Base-by-base conservation (phyloP, 2,888 invertebrate species). In the Dryobota labecula region DNA sequence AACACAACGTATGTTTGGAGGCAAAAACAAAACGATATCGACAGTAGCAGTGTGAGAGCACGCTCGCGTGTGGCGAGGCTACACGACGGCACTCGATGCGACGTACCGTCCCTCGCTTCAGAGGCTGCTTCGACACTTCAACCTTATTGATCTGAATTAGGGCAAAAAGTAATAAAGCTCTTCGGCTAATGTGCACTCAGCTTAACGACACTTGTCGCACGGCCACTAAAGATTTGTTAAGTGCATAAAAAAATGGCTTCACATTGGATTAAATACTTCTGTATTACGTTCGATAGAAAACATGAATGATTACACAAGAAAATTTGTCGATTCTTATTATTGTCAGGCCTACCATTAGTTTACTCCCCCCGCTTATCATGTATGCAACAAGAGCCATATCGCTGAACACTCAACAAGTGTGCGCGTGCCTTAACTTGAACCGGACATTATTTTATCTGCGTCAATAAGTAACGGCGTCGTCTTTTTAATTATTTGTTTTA, bases 11-110 rank as follows among this genome's bases (percentile, higher is more conserved):
- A 80, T 88, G 89, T 89, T 89, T 87, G 87, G 85, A 88, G 80
- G 86, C 85, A 90, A 90, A 88, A 93, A 90, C 89, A 92, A 91
- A 92, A 91, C 88, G 89, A 89, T 88, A 85, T 86, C 82, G 88
- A 88, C 91, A 87, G 92, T 91, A 93, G 93, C 92, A 72, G 88
- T 86, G 84, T 76, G 84, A 83, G 86, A 86, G 83, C 84, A 86
- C 78, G 87, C 82, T 87, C 87, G 88, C 87, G 89, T 90, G 91
- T 90, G 90, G 90, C 86, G 84, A 82, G 86, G 78, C 49, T 76
- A 73, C 87, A 84, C 81, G 78, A 79, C 84, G 57, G 70, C 73
- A 80, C 74, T 78, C 67, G 60, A 75, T 53, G 73, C 66, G 70
- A 75, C 65, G 64, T 58, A 64, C 68, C 67, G 64, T 58, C 49